phyloP scores from a whole-genome alignment of 37 sponge, comb jelly and placozoan genomes.

The Aplysina aerophoba region DNA sequence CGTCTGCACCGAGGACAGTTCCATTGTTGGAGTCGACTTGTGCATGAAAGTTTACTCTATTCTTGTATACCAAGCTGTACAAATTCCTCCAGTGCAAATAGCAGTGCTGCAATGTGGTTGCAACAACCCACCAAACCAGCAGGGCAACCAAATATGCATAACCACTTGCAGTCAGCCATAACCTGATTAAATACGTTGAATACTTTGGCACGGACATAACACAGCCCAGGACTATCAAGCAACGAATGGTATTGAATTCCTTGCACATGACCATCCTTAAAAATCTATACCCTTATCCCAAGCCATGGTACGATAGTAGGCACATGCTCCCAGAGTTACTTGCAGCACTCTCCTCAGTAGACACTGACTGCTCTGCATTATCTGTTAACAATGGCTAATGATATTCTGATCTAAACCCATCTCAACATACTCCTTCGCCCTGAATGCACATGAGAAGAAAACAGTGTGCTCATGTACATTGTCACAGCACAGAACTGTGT shows the following conservation, averaged over 20 bases:
- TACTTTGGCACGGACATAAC: slow-evolving; percentile 19
- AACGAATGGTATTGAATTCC: slow-evolving; percentile 22
- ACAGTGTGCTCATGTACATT: not conserved
- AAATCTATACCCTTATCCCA: slow-evolving; percentile 42
- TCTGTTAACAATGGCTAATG: slow-evolving; percentile 20
- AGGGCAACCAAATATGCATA: slow-evolving; percentile 34
- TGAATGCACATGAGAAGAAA: not conserved
- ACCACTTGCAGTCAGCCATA: slow-evolving; percentile 8
- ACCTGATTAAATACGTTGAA: slow-evolving; percentile 24
- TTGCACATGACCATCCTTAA: slow-evolving; percentile 50
- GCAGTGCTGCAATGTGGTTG: slow-evolving; percentile 37
- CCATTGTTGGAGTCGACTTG: slow-evolving; percentile 42
- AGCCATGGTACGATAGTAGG: not conserved
- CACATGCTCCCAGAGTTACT: not conserved
- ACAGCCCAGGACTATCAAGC: slow-evolving; percentile 30
- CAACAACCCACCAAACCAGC: slow-evolving; percentile 52
- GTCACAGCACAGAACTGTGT: not conserved
- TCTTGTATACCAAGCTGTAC: slow-evolving; percentile 35
- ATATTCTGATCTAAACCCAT: slow-evolving; percentile 19
- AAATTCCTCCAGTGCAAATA: slow-evolving; percentile 43
- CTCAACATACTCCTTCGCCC: slow-evolving; percentile 12
- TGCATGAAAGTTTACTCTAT: slow-evolving; percentile 22
- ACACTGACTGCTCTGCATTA: not conserved
- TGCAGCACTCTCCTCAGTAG: not conserved
- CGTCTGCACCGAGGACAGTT: slow-evolving; percentile 19